A percentile compares a stretch with the other conserved stretches of the same genome.
Conservation (phyloP, 2,797 vertebrate genomes). For the Pantherophis vulpinus region DNA sequence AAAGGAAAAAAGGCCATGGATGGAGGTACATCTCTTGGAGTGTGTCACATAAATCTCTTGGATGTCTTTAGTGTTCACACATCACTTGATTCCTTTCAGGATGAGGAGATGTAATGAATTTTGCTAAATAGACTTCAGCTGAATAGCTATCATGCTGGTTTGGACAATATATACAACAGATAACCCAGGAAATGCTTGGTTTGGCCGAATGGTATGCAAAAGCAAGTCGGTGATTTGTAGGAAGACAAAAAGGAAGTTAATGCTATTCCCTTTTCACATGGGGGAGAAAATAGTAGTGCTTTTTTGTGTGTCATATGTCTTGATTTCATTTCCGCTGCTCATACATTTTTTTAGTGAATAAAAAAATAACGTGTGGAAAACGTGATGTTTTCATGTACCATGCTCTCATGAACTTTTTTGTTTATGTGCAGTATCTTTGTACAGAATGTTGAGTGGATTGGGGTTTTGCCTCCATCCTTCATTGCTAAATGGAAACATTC, state of each 20-base stretch:
- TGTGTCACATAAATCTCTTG: background rate
- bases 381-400: conserved; percentile 3
- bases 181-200: background rate
- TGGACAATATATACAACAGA: background rate
- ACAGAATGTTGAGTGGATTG: conserved; percentile 12
- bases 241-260: background rate
- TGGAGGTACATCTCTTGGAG: background rate
- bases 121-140: background rate
- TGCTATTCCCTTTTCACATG: background rate
- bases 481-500: conserved; percentile 45
- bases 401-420: conserved; percentile 32
- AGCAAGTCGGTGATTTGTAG: background rate
- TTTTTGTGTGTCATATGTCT: background rate
- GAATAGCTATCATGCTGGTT: conserved; percentile 7
- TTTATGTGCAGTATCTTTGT: conserved; percentile 16
- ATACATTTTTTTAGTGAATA: background rate
- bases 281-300: background rate
- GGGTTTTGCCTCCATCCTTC: conserved; percentile 3
- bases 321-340: conserved; percentile 10
- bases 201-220: background rate
- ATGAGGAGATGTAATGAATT: background rate
- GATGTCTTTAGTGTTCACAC: background rate
- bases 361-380: background rate
- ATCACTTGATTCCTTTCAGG: background rate
- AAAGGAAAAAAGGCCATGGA: background rate